phyloP scores from a whole-genome alignment of 2,113 vertebrate genomes.

The Globicephala melas region DNA sequence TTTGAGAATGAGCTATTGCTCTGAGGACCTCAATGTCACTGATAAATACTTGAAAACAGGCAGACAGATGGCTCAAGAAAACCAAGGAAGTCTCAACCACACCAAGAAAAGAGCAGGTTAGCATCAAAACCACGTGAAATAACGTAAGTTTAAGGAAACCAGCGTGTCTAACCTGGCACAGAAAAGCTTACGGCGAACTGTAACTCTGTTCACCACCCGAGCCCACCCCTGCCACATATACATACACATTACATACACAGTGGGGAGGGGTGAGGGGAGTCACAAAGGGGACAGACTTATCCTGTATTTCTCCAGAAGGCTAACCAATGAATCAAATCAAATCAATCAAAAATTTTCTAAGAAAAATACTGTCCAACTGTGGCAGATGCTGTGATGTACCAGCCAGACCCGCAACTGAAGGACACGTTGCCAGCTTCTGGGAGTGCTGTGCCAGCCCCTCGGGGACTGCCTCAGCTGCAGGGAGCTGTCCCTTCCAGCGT shows the following conservation, averaged over 20 bases:
- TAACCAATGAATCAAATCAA: neutral
- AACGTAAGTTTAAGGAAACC: neutral
- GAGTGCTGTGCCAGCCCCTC: neutral
- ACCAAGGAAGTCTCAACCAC: neutral
- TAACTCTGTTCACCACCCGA: too few relatives aligned
- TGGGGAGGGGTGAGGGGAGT: neutral
- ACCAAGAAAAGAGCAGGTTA: neutral
- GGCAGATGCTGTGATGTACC: neutral
- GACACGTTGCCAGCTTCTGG: accelerated
- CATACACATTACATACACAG: too few relatives aligned
- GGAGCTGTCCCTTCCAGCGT: neutral
- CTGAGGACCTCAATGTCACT: neutral
- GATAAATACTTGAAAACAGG: neutral
- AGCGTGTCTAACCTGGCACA: neutral
- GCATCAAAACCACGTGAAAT: accelerated
- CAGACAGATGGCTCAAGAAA: neutral
- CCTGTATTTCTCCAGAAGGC: neutral
- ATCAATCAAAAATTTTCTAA: neutral
- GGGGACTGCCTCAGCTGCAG: neutral
- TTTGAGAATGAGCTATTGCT: neutral
- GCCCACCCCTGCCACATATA: too few relatives aligned
- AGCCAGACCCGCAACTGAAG: neutral
- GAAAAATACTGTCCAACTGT: neutral
- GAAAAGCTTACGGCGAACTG: neutral
- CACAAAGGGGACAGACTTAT: neutral